Evolutionary conservation across 2,113 vertebrate species (phyloP).

Genomic region (Picathartes gymnocephalus): DNA sequence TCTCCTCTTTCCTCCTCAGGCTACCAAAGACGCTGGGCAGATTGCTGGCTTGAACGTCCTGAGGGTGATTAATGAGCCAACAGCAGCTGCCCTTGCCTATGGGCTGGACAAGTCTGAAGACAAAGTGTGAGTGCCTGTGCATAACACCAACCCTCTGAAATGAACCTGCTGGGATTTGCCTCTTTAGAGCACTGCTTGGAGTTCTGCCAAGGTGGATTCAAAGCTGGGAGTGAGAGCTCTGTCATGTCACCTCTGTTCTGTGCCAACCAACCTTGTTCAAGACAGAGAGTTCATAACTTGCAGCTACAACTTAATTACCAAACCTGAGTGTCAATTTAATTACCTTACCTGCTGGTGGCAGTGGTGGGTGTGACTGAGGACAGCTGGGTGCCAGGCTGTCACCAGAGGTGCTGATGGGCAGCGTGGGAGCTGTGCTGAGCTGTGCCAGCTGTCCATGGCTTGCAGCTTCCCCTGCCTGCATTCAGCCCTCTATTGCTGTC

Average conservation of each 20-base stretch:
- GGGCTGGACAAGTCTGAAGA: constrained; percentile 97
- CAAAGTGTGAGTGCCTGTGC: constrained; percentile 82
- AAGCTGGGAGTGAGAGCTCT: neutral
- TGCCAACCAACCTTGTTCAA: neutral
- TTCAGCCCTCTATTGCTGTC: neutral
- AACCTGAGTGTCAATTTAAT: neutral
- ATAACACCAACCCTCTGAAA: neutral
- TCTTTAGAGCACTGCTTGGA: neutral
- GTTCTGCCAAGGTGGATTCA: neutral
- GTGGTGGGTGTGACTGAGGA: neutral
- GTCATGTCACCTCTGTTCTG: neutral
- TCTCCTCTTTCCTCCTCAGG: constrained; percentile 65
- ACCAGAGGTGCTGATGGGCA: neutral
- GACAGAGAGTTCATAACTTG: neutral
- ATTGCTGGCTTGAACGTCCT: constrained; percentile 94
- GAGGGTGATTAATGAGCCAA: constrained; percentile 97
- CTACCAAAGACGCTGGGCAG: constrained; percentile 97
- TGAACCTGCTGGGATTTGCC: neutral
- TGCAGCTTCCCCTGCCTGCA: neutral
- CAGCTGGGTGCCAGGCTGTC: neutral
- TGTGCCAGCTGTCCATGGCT: too few species aligned
- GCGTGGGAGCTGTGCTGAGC: neutral
- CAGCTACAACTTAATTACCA: neutral
- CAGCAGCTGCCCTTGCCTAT: constrained; percentile 96
- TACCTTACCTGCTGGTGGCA: neutral